Conservation (phyloP, 2,888 invertebrate genomes). For the Elysia crispata region DNA sequence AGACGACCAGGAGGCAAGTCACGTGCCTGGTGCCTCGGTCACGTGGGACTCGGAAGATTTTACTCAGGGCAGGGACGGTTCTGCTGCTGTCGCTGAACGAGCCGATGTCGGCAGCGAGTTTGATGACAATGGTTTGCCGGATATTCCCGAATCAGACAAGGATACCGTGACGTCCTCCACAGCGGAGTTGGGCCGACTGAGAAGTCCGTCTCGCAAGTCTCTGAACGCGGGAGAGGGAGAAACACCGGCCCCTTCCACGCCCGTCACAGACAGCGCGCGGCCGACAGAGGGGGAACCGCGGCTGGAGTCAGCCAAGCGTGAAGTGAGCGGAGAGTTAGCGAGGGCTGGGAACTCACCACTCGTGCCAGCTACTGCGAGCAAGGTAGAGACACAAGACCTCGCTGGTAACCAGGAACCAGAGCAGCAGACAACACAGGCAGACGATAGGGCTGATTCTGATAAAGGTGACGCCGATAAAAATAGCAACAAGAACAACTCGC, state of each 20-base stretch:
- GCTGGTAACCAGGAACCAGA: too few species aligned
- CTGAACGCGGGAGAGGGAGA: constrained; percentile 35
- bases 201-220: constrained; percentile 43
- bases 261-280: not conserved
- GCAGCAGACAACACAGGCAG: too few species aligned
- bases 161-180: constrained; percentile 42
- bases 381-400: too few species aligned
- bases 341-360: not conserved
- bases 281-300: not conserved
- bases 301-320: not conserved
- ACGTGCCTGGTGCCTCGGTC: not conserved
- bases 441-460: too few species aligned
- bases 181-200: constrained; percentile 45
- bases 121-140: constrained; percentile 21
- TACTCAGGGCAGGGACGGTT: not conserved
- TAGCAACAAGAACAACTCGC: too few species aligned
- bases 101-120: not conserved
- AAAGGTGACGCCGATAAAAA: too few species aligned
- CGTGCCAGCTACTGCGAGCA: too few species aligned
- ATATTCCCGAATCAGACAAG: constrained; percentile 34
- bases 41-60: not conserved
- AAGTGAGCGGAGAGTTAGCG: not conserved
- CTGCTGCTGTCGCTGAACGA: not conserved
- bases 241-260: not conserved
- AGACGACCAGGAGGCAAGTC: not conserved